Evolutionary conservation across 2,888 invertebrate species (phyloP).

Genomic region (Yponomeuta sedellus): DNA sequence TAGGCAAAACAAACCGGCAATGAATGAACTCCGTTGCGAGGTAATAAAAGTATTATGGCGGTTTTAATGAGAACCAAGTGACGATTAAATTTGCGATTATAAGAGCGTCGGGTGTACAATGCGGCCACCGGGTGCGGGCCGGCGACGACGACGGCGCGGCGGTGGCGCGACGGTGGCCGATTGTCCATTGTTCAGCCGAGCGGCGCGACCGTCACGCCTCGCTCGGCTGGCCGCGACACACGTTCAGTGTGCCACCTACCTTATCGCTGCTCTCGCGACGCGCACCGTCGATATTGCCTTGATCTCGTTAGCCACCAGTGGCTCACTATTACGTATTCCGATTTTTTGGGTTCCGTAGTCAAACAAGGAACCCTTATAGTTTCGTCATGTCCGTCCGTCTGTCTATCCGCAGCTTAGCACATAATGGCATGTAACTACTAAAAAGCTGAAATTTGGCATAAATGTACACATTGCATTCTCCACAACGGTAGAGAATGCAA

Average conservation of each 20-base stretch:
- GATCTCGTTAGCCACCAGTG: constrained; percentile 64
- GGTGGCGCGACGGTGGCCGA: constrained; percentile 45
- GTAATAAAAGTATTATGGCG: constrained; percentile 18
- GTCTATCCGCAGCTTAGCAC: too few relatives aligned
- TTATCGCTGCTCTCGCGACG: constrained; percentile 46
- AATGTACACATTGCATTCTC: too few relatives aligned
- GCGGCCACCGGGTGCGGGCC: constrained; percentile 17
- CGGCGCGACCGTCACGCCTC: constrained; percentile 67
- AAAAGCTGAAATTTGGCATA: too few relatives aligned
- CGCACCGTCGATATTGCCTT: constrained; percentile 50
- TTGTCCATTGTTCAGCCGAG: constrained; percentile 66
- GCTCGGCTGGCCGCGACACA: constrained; percentile 45
- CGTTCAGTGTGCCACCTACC: constrained; percentile 55
- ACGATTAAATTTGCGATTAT: constrained; percentile 14
- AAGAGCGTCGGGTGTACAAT: not conserved
- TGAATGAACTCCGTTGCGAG: not conserved
- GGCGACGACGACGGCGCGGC: constrained; percentile 29
- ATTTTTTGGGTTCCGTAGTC: too few relatives aligned
- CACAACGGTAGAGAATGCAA: too few relatives aligned
- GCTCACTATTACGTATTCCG: too few relatives aligned
- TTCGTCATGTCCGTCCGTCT: too few relatives aligned
- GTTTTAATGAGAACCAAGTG: constrained; percentile 18
- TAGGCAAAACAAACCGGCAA: not conserved
- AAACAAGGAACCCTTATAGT: too few relatives aligned
- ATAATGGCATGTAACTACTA: too few relatives aligned